Evolutionary conservation across 1,140 invertebrate species (phyloP), one percentile per base, ranked within the genome.

Genomic region (Tyrophagus putrescentiae): DNA sequence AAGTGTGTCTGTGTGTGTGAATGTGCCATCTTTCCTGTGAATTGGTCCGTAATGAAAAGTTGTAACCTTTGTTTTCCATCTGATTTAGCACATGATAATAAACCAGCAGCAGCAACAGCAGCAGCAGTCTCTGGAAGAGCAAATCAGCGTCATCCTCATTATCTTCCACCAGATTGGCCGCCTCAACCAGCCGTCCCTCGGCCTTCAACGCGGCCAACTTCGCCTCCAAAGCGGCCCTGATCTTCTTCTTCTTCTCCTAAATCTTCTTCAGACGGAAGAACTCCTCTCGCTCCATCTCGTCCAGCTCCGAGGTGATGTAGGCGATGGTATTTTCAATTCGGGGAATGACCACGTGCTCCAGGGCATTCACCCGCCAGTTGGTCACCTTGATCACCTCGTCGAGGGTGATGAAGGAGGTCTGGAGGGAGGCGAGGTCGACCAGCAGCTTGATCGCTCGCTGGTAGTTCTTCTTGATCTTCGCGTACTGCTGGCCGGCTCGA

Each of bases 271-370:
- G 76, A 61, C 76, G 57, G 73, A 94, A 99, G 76, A 99, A 99
- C 72, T 99, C 96, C 76, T 99, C 96, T 78, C 96, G 80, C 75
- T 99, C 96, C 66, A 96, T 76, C 74, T 99, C 96, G 73, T 99
- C 96, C 62, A 99, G 75, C 72, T 99, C 96, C 3, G 94, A 91
- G 67, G 93, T 93, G 67, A 99, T 99, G 74, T 99, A 98, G 1
- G 83, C 80, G 64, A 99, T 75, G 3, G 96, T 99, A 65, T 87
- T 82, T 72, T 99, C 94, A 73, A 98, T 91, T 66, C 89, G 81
- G 39, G 95, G 96, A 76, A 99, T 99, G 68, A 99, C 98, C 41
- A 98, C 90, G 72, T 99, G 92, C 74, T 99, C 95, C 73, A 99
- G 97, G 68, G 96, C 96, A 75, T 99, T 99, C n/a, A 99, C 96